Evolutionary conservation across 2,113 vertebrate genomes (phyloP).

Genomic region (Mormyrus lacerda): DNA sequence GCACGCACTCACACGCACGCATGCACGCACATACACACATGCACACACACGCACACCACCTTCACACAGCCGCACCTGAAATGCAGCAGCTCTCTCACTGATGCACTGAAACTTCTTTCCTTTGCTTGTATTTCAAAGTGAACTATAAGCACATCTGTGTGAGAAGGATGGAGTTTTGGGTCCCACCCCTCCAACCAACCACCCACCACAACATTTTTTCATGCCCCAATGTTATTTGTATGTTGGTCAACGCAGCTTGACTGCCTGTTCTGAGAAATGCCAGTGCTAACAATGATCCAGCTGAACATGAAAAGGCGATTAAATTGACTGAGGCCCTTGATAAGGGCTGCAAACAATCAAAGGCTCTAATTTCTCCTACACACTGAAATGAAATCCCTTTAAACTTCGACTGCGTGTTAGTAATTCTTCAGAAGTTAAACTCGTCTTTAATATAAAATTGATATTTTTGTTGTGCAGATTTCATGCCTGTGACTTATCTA

Average conservation of each 20-base stretch:
- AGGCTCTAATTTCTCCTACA: neutral
- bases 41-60: neutral
- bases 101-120: neutral
- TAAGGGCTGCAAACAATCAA: neutral
- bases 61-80: neutral
- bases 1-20: neutral
- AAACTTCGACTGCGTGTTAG: neutral
- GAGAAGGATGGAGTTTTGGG: neutral
- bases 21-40: neutral
- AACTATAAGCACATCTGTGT: neutral
- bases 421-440: constrained; percentile 1
- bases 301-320: neutral
- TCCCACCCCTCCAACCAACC: neutral
- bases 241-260: neutral
- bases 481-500: constrained; percentile 9
- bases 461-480: constrained; percentile 7
- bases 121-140: neutral
- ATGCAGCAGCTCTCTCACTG: neutral
- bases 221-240: neutral
- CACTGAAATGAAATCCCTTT: neutral
- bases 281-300: neutral
- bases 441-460: neutral
- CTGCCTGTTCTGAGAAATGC: neutral
- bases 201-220: neutral
- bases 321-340: neutral